These are phyloP conservation scores for Scelioninae gen. 2 DNA, from an alignment of 2,888 invertebrate species.

Conservation along the genomic window DNA sequence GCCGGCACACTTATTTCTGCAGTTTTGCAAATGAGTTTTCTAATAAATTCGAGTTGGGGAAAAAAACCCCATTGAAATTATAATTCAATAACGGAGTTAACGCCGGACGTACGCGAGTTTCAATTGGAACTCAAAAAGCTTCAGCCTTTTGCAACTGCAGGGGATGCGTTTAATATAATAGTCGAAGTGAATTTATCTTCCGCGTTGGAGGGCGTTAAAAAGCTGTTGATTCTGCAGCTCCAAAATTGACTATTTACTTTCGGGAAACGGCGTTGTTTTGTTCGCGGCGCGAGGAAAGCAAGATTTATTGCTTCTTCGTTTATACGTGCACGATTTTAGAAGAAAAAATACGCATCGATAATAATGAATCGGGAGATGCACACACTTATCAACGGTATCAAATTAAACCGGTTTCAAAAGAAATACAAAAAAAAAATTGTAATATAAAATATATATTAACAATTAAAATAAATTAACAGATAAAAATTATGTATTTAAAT, in stretches of 20 bases:
- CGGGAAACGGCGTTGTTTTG: constrained; percentile 30
- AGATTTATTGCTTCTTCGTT: constrained; percentile 16
- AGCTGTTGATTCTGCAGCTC: constrained; percentile 40
- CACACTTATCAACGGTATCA: too few species aligned
- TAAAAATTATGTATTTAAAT: too few species aligned
- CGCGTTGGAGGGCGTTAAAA: constrained; percentile 39
- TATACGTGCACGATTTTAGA: too few species aligned
- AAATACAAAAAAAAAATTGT: too few species aligned
- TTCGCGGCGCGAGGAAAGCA: not conserved
- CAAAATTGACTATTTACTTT: constrained; percentile 50
- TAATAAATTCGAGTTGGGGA: constrained; percentile 6
- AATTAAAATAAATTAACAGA: too few species aligned
- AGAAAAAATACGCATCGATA: too few species aligned
- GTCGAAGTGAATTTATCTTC: constrained; percentile 38
- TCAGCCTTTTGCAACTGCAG: constrained; percentile 33
- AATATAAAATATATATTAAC: too few species aligned
- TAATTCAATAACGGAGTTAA: constrained; percentile 44
- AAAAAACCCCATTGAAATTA: constrained; percentile 30
- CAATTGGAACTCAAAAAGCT: constrained; percentile 47
- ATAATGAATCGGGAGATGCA: too few species aligned
- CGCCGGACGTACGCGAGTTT: constrained; percentile 43
- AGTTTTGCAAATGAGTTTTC: not conserved
- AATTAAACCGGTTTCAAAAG: too few species aligned
- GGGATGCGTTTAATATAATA: constrained; percentile 45
- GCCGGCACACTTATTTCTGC: not conserved